Percentiles rank a stretch among this genome's conserved stretches.
Evolutionary conservation across 2,797 vertebrate species (phyloP).

Genomic region (Girardinus metallicus): DNA sequence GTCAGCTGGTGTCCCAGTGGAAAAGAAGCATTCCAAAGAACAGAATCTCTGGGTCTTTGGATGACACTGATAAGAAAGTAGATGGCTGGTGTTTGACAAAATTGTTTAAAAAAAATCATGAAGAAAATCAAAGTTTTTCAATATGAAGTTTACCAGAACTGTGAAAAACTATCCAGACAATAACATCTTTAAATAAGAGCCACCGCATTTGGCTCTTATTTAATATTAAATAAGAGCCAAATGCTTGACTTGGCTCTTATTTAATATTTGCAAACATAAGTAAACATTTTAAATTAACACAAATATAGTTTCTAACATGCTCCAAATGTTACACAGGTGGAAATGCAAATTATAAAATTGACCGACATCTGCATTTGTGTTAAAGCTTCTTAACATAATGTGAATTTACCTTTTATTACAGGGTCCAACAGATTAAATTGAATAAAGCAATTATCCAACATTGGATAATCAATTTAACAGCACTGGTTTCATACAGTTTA

Average conservation of each 20-base stretch:
- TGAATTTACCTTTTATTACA: not conserved
- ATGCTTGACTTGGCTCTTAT: not conserved
- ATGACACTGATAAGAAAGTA: conserved; percentile 56
- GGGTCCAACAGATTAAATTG: not conserved
- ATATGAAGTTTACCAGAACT: not conserved
- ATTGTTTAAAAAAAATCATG: not conserved
- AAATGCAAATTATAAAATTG: not conserved
- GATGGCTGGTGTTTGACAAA: conserved; percentile 26
- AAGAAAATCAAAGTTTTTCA: not conserved
- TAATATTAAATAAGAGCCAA: not conserved
- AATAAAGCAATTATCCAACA: not conserved
- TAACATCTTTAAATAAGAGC: not conserved
- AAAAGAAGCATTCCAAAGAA: conserved; percentile 34
- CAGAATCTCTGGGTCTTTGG: conserved; percentile 38
- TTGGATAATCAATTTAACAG: not conserved
- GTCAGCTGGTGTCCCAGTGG: conserved; percentile 69
- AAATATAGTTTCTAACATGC: not conserved
- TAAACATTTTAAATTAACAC: not conserved
- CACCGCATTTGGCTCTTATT: not conserved
- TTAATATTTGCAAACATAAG: not conserved
- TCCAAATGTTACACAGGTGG: not conserved
- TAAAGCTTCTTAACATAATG: not conserved
- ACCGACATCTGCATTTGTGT: not conserved
- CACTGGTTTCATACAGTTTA: not conserved
- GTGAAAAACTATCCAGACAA: not conserved